Evolutionary conservation across 2,797 vertebrate species (phyloP).

Genomic region (Channallabes apus): DNA sequence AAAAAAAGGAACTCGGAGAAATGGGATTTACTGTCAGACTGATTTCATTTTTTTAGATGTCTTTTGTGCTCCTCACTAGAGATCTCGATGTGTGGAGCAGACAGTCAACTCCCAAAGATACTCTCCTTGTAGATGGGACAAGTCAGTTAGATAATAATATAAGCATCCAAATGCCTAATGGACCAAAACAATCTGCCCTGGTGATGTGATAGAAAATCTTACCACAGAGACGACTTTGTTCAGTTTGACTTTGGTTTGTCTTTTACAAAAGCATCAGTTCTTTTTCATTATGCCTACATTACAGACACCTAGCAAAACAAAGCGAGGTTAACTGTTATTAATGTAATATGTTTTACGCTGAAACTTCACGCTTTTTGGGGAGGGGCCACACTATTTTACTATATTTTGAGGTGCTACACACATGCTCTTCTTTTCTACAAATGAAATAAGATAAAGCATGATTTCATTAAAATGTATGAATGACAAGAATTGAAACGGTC

Average conservation of each 20-base stretch:
- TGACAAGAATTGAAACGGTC: not conserved
- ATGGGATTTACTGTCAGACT: conserved; percentile 22
- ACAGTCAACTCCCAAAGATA: conserved; percentile 39
- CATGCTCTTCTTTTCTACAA: not conserved
- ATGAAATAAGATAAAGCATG: not conserved
- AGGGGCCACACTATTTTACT: not conserved
- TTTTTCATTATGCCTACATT: conserved; percentile 17
- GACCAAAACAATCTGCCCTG: conserved; percentile 53
- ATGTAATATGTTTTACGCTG: not conserved
- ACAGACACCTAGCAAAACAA: conserved; percentile 5
- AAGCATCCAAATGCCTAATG: conserved; percentile 54
- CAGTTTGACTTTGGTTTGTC: conserved; percentile 37
- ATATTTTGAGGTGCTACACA: not conserved
- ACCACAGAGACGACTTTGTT: conserved; percentile 43
- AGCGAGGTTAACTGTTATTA: not conserved
- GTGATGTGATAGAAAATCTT: conserved; percentile 51
- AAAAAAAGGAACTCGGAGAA: not conserved
- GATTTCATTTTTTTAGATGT: conserved; percentile 7
- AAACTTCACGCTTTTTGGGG: not conserved
- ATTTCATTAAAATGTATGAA: not conserved
- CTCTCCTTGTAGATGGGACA: conserved; percentile 45
- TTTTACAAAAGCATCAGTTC: conserved; percentile 40
- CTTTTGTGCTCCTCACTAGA: conserved; percentile 17
- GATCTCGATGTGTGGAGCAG: conserved; percentile 28
- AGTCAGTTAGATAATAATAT: conserved; percentile 55